Evolutionary conservation across 1,140 invertebrate genomes (phyloP).

Genomic region (Stegodyphus dumicola): DNA sequence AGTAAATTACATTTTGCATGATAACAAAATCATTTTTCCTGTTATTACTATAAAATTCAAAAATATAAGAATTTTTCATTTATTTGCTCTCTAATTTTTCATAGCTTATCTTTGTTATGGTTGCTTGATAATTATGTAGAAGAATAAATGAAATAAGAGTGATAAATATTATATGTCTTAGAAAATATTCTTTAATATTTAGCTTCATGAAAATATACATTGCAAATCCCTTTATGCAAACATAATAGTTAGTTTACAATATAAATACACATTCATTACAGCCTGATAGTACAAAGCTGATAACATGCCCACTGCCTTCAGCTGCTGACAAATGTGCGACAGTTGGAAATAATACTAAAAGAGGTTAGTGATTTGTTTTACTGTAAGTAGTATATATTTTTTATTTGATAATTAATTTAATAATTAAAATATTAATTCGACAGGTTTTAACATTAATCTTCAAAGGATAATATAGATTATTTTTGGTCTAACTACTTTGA

Average conservation of each 20-base stretch:
- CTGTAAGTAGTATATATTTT: background rate
- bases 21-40: too few species aligned
- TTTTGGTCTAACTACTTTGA: too few species aligned
- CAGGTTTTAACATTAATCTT: background rate
- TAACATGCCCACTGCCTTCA: constrained; percentile 78
- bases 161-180: too few species aligned
- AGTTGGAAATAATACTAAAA: constrained; percentile 33
- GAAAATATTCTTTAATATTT: too few species aligned
- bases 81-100: background rate
- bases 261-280: constrained; percentile 71
- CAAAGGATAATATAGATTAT: too few species aligned
- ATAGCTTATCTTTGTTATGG: too few species aligned
- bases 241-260: constrained; percentile 14
- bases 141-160: too few species aligned
- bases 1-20: too few species aligned
- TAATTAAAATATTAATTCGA: background rate
- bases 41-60: too few species aligned
- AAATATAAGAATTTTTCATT: background rate
- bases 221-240: too few species aligned
- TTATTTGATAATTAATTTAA: background rate
- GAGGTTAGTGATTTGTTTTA: constrained; percentile 45
- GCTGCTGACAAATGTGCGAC: constrained; percentile 63
- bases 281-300: constrained; percentile 88
- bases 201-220: too few species aligned
- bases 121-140: too few species aligned